Percentiles rank a stretch among this genome's conserved stretches.
These are phyloP conservation scores for Polypterus senegalus DNA, from an alignment of 2,113 vertebrate species.

Conservation along the genomic window DNA sequence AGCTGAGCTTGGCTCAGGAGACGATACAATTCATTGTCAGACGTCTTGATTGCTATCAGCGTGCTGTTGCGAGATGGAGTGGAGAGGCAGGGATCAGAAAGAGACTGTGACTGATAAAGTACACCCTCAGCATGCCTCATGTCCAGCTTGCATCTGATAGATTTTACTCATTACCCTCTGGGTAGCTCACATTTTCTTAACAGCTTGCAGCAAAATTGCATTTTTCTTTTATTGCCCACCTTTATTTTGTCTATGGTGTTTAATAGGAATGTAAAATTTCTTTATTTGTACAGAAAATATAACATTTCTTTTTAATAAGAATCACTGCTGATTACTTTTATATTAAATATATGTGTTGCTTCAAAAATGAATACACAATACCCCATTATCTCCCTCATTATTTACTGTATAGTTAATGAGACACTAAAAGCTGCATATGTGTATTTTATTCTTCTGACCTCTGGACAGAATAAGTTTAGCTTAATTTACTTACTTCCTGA, in stretches of 20 bases:
- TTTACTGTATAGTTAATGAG: no score
- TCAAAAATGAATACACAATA: no score
- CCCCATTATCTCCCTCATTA: no score
- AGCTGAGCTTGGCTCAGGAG: conserved; percentile 8
- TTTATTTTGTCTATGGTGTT: no score
- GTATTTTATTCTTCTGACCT: no score
- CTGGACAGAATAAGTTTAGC: no score
- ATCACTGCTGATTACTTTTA: no score
- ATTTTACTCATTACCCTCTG: conserved; percentile 27
- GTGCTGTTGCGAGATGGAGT: conserved; percentile 15
- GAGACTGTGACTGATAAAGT: conserved; percentile 20
- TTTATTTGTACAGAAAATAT: background rate
- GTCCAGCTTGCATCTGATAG: conserved; percentile 22
- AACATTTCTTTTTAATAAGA: no score
- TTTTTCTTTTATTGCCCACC: conserved; percentile 28
- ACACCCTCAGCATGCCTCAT: conserved; percentile 16
- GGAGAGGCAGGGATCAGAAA: conserved; percentile 16
- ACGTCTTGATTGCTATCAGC: conserved; percentile 10
- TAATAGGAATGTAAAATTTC: background rate
- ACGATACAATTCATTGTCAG: conserved; percentile 10
- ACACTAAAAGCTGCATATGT: no score
- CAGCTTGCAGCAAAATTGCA: conserved; percentile 42
- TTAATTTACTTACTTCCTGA: no score
- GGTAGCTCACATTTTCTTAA: conserved; percentile 42
- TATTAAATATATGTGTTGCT: no score